Evolutionary conservation across 2,113 vertebrate species (phyloP), one percentile per base, ranked within the genome.

Genomic region (Prinia subflava): DNA sequence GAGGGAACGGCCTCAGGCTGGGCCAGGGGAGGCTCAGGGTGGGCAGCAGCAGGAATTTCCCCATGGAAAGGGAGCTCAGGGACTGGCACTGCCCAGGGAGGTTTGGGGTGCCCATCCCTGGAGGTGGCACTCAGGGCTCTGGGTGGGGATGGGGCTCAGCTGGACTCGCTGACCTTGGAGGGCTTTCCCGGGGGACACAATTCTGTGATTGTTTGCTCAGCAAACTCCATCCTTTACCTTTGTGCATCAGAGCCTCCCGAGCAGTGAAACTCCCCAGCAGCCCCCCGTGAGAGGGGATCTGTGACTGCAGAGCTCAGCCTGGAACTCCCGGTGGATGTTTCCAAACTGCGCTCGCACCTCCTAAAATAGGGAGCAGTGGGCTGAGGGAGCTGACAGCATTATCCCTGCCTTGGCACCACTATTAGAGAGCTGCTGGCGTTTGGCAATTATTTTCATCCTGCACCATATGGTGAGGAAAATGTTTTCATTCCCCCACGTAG

Each of bases 391-490:
- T 91, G 95, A 91, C 94, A 94, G 93, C 89, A 79, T 90, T 92
- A 87, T 82, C 84, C 91, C 78, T 86, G 91, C 80, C 67, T 97
- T 97, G 97, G 97, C 97, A 96, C 95, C 92, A 46, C 28, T 91
- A 95, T 97, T 96, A 96, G 96, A 3, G 65, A 96, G 93, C 98
- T 94, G 74, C 97, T 97, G 97, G 84, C 95, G 56, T 89, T 92
- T 82, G 90, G 97, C 97, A 97, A 97, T 97, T 96, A 97, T 94
- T 98, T 92, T 92, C 87, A 84, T 92, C 73, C 89, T 31, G 68
- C 77, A 41, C 80, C 97, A 97, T 96, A 97, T 95, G 96, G 97
- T 39, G 95, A 97, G 80, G 97, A 96, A 95, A 97, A 97, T 97
- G 98, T 98, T 98, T 98, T 94, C 96, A 78, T 95, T 97, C 96